phyloP scores from a whole-genome alignment of 2,888 invertebrate genomes.

The Agriotes lineatus region DNA sequence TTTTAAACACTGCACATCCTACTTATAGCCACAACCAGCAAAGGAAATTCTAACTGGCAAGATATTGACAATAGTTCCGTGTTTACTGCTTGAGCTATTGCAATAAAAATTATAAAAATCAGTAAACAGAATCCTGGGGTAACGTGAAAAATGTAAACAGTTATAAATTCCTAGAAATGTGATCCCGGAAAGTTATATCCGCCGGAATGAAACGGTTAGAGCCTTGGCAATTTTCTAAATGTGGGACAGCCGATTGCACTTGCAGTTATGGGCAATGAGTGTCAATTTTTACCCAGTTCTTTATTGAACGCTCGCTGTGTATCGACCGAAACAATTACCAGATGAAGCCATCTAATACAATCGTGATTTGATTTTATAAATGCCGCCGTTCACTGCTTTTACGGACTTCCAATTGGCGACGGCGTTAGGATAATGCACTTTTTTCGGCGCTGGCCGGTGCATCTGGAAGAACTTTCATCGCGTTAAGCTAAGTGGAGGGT shows the following conservation, averaged over 20 bases:
- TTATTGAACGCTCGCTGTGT: conserved; percentile 14
- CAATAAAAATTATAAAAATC: too few relatives aligned
- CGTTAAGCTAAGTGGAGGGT: conserved; percentile 47
- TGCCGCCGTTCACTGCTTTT: conserved; percentile 14
- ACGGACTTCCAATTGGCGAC: conserved; percentile 4
- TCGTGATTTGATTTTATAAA: conserved; percentile 26
- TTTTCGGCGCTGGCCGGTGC: conserved; percentile 12
- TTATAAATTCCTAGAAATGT: neutral
- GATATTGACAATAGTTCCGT: too few relatives aligned
- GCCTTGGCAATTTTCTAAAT: conserved; percentile 14
- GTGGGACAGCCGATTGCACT: conserved; percentile 19
- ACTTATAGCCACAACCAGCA: too few relatives aligned
- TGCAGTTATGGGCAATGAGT: conserved; percentile 25
- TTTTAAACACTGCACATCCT: too few relatives aligned
- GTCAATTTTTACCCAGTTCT: conserved; percentile 22
- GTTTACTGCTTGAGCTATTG: too few relatives aligned
- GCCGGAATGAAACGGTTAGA: neutral
- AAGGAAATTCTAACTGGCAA: too few relatives aligned
- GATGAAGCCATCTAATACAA: conserved; percentile 24
- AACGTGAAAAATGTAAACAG: neutral
- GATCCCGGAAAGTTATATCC: neutral
- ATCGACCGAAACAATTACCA: conserved; percentile 26
- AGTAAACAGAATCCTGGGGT: too few relatives aligned
- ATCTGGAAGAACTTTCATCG: conserved; percentile 20
- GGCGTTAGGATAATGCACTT: conserved; percentile 15